phyloP scores from a whole-genome alignment of 2,888 invertebrate species.

The Tipula lateralis region DNA sequence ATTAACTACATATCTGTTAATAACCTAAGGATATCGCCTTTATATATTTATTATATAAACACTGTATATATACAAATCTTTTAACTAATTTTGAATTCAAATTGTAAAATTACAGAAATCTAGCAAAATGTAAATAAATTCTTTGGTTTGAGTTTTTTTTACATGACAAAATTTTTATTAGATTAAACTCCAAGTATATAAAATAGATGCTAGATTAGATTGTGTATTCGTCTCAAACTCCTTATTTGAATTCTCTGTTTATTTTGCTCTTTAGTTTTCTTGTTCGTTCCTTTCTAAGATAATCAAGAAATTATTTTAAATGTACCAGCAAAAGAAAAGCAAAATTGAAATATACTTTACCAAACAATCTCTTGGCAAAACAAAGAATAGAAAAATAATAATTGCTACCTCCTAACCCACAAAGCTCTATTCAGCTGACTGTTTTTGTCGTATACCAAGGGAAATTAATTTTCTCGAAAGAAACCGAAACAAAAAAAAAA shows the following conservation, averaged over 20 bases:
- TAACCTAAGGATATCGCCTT: neutral
- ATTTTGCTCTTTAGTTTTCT: neutral
- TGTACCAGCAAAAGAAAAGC: neutral
- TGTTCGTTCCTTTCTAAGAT: neutral
- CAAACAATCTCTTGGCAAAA: neutral
- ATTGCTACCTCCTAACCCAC: neutral
- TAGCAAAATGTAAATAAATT: neutral
- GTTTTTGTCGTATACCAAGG: neutral
- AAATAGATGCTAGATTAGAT: neutral
- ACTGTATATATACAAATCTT: neutral
- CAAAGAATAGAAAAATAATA: neutral
- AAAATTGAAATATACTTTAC: neutral
- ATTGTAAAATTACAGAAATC: neutral
- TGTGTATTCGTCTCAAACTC: neutral
- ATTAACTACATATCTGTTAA: neutral
- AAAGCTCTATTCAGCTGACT: neutral
- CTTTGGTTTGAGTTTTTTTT: neutral
- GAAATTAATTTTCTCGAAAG: neutral
- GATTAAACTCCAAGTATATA: neutral
- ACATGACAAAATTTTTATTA: neutral
- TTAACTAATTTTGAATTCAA: neutral
- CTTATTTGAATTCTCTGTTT: neutral
- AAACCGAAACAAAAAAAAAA: neutral
- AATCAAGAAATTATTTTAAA: constrained; percentile 24
- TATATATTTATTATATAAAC: neutral